These are phyloP conservation scores for Oenanthe melanoleuca DNA, from an alignment of 2,113 vertebrate species.

Conservation along the genomic window DNA sequence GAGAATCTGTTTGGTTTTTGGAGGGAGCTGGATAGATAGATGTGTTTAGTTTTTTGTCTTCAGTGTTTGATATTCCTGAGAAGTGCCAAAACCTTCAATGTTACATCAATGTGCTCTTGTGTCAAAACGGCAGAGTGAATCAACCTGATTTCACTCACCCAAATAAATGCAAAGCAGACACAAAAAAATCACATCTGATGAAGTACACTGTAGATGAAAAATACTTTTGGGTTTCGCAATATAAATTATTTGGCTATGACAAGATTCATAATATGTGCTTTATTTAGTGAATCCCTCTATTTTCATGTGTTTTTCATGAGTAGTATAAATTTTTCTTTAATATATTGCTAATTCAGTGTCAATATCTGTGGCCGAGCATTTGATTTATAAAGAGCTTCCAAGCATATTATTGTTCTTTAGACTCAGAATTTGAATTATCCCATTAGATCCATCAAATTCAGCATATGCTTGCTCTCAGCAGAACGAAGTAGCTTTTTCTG, in stretches of 20 bases:
- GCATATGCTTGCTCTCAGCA: neutral
- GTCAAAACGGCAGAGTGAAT: neutral
- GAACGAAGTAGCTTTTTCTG: neutral
- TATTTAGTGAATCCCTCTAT: neutral
- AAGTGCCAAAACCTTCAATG: neutral
- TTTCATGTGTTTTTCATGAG: neutral
- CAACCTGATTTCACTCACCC: neutral
- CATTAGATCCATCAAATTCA: neutral
- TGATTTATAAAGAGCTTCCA: neutral
- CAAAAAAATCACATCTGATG: neutral
- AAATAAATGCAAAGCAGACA: constrained; percentile 4
- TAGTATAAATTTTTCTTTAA: neutral
- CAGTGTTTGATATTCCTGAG: neutral
- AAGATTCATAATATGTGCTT: neutral
- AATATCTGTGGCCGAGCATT: neutral
- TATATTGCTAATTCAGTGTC: neutral
- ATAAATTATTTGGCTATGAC: neutral
- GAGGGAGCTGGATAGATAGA: neutral
- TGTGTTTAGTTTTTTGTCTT: neutral
- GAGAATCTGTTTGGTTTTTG: neutral
- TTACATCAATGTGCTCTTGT: neutral
- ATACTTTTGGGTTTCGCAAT: neutral
- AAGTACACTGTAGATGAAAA: neutral
- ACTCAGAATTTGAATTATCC: neutral
- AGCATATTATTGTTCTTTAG: neutral